Evolutionary conservation across 2,888 invertebrate species (phyloP).

Genomic region (Dioctria rufipes): DNA sequence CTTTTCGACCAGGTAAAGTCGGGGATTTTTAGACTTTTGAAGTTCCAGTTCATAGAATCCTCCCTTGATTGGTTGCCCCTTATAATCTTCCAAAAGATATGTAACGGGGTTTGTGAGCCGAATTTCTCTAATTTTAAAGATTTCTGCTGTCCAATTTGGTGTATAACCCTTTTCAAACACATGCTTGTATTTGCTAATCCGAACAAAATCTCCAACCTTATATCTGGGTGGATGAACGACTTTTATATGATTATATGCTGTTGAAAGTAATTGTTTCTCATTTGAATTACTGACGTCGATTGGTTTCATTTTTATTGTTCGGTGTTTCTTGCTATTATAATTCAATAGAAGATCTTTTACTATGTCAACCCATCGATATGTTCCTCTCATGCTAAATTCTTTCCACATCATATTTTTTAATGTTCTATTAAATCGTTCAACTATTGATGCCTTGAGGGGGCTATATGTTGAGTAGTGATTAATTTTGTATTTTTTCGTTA

Average conservation of each 20-base stretch:
- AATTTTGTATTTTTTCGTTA: too few relatives aligned
- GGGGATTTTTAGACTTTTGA: conserved; percentile 62
- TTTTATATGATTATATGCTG: conserved; percentile 33
- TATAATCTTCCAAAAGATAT: conserved; percentile 58
- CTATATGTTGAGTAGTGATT: too few relatives aligned
- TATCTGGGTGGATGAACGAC: conserved; percentile 57
- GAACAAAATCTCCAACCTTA: conserved; percentile 48
- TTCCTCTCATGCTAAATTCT: conserved; percentile 47
- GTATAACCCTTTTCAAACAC: conserved; percentile 53
- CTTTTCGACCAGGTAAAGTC: too few relatives aligned
- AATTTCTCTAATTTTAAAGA: conserved; percentile 62
- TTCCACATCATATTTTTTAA: too few relatives aligned
- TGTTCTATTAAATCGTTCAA: too few relatives aligned
- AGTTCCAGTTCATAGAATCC: conserved; percentile 63
- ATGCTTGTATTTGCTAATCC: too few relatives aligned
- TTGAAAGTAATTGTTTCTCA: not conserved
- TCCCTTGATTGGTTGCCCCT: too few relatives aligned
- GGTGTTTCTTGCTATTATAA: conserved; percentile 61
- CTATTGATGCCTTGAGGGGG: too few relatives aligned
- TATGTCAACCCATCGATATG: conserved; percentile 59
- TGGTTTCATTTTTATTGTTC: conserved; percentile 61
- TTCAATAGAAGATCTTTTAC: conserved; percentile 57
- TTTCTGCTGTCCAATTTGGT: conserved; percentile 63
- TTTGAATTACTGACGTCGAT: conserved; percentile 63
- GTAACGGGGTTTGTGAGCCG: conserved; percentile 61